Percentiles rank a stretch among this genome's conserved stretches.
Conservation (phyloP, 2,888 invertebrate genomes). For the Polymixis flavicincta region DNA sequence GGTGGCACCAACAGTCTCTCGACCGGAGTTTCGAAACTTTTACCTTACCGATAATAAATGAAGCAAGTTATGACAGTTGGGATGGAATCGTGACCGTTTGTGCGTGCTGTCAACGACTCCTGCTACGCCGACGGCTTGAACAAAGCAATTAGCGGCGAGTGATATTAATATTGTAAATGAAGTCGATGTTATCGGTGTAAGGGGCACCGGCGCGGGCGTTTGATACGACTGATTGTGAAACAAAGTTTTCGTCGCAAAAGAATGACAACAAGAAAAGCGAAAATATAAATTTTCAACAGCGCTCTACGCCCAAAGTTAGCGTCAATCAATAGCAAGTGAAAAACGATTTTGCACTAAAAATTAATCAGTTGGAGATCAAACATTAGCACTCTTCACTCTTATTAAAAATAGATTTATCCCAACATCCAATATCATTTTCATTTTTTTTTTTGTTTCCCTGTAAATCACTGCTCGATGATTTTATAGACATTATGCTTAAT, state of each 20-base stretch:
- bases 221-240: constrained; percentile 5
- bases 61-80: constrained; percentile 75
- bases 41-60: constrained; percentile 76
- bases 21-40: constrained; percentile 71
- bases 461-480: not conserved
- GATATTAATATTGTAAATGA: constrained; percentile 54
- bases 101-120: constrained; percentile 64
- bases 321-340: not conserved
- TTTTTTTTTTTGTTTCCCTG: not conserved
- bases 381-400: not conserved
- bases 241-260: constrained; percentile 18
- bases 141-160: constrained; percentile 64
- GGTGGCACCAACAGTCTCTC: constrained; percentile 64
- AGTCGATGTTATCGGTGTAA: constrained; percentile 42
- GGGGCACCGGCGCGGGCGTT: not conserved
- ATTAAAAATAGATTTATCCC: too few species aligned
- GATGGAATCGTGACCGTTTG: constrained; percentile 72
- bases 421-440: not conserved
- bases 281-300: not conserved
- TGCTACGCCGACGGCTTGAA: constrained; percentile 42
- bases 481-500: not conserved
- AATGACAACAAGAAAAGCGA: not conserved
- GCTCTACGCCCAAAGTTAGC: too few species aligned
- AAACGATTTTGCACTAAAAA: too few species aligned
- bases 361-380: too few species aligned